Base-by-base conservation (phyloP, 1,140 invertebrate genomes). In the Saccostrea glomerata region DNA sequence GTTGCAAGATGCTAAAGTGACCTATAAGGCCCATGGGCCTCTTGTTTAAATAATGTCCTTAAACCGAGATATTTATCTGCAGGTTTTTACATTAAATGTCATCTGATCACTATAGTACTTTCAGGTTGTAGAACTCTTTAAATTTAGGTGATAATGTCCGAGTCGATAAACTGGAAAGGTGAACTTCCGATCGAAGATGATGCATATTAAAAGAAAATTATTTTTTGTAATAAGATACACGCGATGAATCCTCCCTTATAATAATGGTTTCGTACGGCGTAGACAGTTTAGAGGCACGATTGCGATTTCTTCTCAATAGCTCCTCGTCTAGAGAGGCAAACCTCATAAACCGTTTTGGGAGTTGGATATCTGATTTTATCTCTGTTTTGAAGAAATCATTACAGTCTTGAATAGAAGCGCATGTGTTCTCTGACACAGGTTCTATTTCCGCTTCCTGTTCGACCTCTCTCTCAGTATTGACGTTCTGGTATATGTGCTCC, bases 201-300 rank as follows among this genome's bases (percentile, higher is more conserved):
- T 7, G 5, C 47, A 47, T 7, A 0, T 5, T 47, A 7, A 47
- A 47, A 47, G 47, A 47, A n/a, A 63, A 20, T 63, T 63, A 63
- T 3, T 63, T 63, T 63, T 63, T 63, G 58, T 63, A 63, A 63
- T 63, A 77, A 36, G 70, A 77, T 25, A 77, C 70, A 30, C 25
- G 13, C 70, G 11, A 13, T 11, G 70, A 77, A 17, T 77, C 70
- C 13, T 77, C 70, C 30, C 30, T 77, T 77, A 77, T 15, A 77
- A 77, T 25, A 77, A 77, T 15, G 25, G 70, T 13, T 77, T 77
- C 70, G 13, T 36, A 77, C 11, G 70, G 70, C 11, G 70, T 77
- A 12, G 70, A 77, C 13, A 15, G 13, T 2, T 15, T 9, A 36
- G 70, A 77, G 11, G 23, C 70, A 30, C 25, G 25, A 12, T 36